Percentiles rank a stretch among this genome's conserved stretches.
Evolutionary conservation across 2,888 invertebrate genomes (phyloP).

Genomic region (Geotrupes spiniger): DNA sequence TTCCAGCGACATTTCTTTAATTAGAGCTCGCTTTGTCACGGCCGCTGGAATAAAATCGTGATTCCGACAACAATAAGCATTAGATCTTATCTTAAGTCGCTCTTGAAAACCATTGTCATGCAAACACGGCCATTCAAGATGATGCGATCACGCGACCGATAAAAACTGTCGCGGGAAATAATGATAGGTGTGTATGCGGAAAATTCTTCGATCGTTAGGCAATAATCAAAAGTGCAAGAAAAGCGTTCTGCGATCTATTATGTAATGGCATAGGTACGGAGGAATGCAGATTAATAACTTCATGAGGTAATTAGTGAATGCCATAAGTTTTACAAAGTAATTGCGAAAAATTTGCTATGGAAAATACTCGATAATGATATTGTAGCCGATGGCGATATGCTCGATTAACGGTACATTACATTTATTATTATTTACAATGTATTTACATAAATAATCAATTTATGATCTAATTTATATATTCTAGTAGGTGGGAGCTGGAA

Average conservation of each 20-base stretch:
- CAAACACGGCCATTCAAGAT: no score
- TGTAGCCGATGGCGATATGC: no score
- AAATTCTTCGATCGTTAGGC: no score
- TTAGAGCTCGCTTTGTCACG: background rate
- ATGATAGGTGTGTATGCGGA: no score
- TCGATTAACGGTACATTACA: conserved; percentile 10
- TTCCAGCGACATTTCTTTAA: no score
- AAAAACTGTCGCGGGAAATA: background rate
- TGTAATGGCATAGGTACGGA: background rate
- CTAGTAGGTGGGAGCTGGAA: background rate
- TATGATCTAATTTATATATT: conserved; percentile 11
- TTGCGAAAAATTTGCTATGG: conserved; percentile 5
- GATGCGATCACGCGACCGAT: no score
- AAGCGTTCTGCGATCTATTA: background rate
- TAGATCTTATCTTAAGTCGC: background rate
- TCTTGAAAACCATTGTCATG: conserved; percentile 7
- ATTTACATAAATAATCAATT: conserved; percentile 11
- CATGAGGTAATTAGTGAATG: conserved; percentile 6
- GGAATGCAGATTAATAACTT: background rate
- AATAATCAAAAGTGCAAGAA: no score
- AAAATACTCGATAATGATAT: conserved; percentile 7
- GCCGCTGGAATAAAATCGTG: background rate
- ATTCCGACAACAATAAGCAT: conserved; percentile 3
- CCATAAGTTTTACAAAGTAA: conserved; percentile 5
- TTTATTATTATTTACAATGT: background rate